Conservation (phyloP, 1,140 invertebrate genomes). For the Eufriesea mexicana region DNA sequence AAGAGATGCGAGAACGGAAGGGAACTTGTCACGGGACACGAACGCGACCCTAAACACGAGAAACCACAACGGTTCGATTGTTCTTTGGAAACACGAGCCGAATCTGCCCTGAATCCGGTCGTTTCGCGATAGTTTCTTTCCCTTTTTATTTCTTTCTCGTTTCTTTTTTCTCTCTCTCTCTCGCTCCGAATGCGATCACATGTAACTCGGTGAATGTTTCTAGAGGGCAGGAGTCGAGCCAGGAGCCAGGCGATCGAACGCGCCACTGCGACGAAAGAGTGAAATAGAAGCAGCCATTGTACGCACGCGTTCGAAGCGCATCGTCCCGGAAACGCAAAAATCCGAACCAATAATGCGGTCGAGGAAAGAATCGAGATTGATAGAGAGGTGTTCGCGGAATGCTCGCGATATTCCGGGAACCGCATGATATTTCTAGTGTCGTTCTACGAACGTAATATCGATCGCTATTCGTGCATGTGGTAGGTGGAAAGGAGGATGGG, state of each 20-base stretch:
- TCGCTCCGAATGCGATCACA: too few relatives aligned
- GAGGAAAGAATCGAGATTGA: slow-evolving; percentile 33
- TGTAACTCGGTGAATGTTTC: too few relatives aligned
- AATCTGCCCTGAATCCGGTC: too few relatives aligned
- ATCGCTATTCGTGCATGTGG: background rate
- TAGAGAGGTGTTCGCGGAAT: slow-evolving; percentile 39
- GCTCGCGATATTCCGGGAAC: slow-evolving; percentile 32
- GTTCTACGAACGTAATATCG: slow-evolving; percentile 38
- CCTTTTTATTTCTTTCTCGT: too few relatives aligned
- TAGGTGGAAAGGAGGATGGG: slow-evolving; percentile 20
- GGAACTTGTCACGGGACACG: background rate
- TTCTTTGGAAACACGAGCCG: too few relatives aligned
- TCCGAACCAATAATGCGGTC: slow-evolving; percentile 23
- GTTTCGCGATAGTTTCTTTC: too few relatives aligned
- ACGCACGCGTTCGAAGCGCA: slow-evolving; percentile 20
- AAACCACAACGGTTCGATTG: background rate
- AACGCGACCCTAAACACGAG: background rate
- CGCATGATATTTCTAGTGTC: slow-evolving; percentile 46
- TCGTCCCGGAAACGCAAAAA: slow-evolving; percentile 48
- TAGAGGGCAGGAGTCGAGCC: background rate
- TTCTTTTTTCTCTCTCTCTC: too few relatives aligned
- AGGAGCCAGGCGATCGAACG: background rate
- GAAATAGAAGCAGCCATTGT: slow-evolving; percentile 31
- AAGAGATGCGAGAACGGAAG: background rate
- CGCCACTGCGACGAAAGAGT: background rate